Evolutionary conservation across 2,797 vertebrate genomes (phyloP).

Genomic region (Sebastes oblongus): DNA sequence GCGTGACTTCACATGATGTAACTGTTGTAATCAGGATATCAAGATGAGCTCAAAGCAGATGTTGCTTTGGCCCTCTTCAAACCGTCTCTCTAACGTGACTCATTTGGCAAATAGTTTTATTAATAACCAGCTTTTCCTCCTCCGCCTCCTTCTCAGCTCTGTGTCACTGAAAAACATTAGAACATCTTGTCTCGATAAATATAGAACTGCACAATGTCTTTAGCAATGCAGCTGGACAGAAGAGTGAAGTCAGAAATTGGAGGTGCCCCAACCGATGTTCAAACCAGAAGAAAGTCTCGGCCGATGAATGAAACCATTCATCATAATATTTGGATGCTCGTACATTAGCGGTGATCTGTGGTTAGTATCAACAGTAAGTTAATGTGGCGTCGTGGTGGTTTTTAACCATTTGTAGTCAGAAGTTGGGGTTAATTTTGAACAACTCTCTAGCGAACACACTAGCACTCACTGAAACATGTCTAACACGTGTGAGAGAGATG

Average conservation of each 20-base stretch:
- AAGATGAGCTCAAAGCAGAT: constrained; percentile 53
- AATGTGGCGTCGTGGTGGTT: constrained; percentile 40
- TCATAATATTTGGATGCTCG: constrained; percentile 53
- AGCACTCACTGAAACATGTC: constrained; percentile 19
- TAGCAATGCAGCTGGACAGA: constrained; percentile 63
- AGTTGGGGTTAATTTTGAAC: constrained; percentile 27
- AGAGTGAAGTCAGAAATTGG: constrained; percentile 71
- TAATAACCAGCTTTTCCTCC: constrained; percentile 53
- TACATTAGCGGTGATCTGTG: constrained; percentile 43
- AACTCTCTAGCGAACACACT: constrained; percentile 15
- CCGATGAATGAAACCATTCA: constrained; percentile 62
- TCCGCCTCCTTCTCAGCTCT: constrained; percentile 19
- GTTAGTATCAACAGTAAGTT: constrained; percentile 57
- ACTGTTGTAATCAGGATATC: constrained; percentile 42
- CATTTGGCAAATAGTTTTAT: constrained; percentile 66
- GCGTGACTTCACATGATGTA: constrained; percentile 40
- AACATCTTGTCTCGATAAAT: constrained; percentile 74
- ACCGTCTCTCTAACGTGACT: constrained; percentile 45
- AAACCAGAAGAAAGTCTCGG: constrained; percentile 48
- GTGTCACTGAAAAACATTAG: constrained; percentile 58
- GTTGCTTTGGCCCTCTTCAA: constrained; percentile 37
- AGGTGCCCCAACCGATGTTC: constrained; percentile 62
- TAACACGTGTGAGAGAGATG: constrained; percentile 45
- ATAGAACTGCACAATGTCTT: constrained; percentile 67
- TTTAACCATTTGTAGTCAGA: constrained; percentile 45